These are phyloP conservation scores for Sebastes cheni DNA, from an alignment of 2,797 vertebrate species.

Conservation along the genomic window DNA sequence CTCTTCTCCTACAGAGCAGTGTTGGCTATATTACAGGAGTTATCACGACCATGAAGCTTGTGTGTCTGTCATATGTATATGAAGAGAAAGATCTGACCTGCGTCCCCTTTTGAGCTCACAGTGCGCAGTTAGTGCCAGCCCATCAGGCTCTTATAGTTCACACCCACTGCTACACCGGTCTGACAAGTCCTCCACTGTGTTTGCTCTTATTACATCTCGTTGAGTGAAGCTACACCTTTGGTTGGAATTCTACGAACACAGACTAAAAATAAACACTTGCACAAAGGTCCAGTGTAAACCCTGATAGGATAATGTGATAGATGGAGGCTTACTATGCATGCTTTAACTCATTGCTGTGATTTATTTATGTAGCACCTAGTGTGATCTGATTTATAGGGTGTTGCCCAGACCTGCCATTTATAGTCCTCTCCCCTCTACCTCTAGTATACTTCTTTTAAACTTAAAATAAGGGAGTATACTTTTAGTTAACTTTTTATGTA, in stretches of 20 bases:
- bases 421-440: background rate
- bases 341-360: background rate
- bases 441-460: no score
- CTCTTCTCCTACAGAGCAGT: background rate
- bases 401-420: constrained; percentile 25
- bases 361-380: background rate
- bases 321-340: no score
- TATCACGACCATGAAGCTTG: background rate
- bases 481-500: no score
- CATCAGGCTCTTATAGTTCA: constrained; percentile 47
- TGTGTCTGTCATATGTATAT: background rate
- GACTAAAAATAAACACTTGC: background rate
- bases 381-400: constrained; percentile 30
- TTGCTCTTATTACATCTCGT: background rate
- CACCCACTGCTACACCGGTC: constrained; percentile 78
- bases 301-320: background rate
- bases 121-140: constrained; percentile 11
- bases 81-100: background rate
- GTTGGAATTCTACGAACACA: constrained; percentile 27
- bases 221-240: constrained; percentile 24
- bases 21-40: background rate
- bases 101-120: constrained; percentile 17
- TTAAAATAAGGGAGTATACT: no score
- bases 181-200: constrained; percentile 61
- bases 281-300: background rate